Base-by-base conservation (phyloP, 2,113 vertebrate genomes). In the Solenodon paradoxus region DNA sequence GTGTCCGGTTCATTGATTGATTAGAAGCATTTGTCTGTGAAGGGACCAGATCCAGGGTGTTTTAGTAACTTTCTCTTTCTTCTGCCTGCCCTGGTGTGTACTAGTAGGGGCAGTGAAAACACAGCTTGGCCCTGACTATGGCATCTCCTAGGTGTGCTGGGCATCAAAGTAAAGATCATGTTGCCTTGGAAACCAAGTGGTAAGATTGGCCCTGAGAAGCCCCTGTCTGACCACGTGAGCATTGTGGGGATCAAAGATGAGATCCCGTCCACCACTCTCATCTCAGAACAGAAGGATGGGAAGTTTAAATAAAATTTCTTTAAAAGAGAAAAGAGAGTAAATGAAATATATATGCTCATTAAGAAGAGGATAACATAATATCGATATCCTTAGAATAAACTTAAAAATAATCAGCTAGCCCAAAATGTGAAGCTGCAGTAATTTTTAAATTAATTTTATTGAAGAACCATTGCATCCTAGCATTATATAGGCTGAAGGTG, bases 91-190 rank as follows among this genome's bases (percentile, higher is more conserved):
- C 24, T 77, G 0, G 26, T 69, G 57, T 75, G 7, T n/a, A n/a
- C n/a, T 61, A 10, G 11, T 22, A 26, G 24, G 63, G 30, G 10
- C 17, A 1, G 0, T 22, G 55, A n/a, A 69, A 13, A 74, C 2
- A 20, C 9, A 35, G 53, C 8, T 49, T 0, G 17, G 7, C 78
- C 38, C 22, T 86, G 45, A 42, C 59, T 28, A 0, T 94, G 66
- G 35, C 68, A 17, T 97, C 63, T 40, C 53, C 6, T 96, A 99
- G 99, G 99, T 98, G 99, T 99, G 59, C 98, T 99, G 97, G 99
- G 99, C 72, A 99, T 99, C 98, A 99, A 99, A 98, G 99, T 99
- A 83, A 99, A 99, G 98, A 99, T 99, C 98, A 99, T 99, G 99
- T 98, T 99, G 94, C 99, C 99, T 35, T 99, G 99, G 99, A 99